Base-by-base conservation (phyloP, 1,140 invertebrate species). In the Philotrypesis tridentata region DNA sequence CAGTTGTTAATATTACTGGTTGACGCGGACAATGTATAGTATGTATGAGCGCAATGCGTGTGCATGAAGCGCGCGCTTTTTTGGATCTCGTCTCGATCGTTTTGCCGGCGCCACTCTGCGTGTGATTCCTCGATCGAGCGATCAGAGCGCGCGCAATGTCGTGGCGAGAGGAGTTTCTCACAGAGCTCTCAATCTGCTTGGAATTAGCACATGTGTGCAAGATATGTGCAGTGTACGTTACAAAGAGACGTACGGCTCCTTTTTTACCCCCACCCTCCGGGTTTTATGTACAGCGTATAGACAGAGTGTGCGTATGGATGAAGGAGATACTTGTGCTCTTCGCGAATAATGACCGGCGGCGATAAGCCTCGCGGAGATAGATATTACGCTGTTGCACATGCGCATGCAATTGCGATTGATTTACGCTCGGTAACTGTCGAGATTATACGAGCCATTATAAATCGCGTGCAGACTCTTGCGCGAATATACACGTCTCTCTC, bases 401-500 rank as follows among this genome's bases (percentile, higher is more conserved):
- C 25, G 65, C 63, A 17, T n/a, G 74, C 65, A 79, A 73, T 74
- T 79, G 68, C 70, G 70, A 79, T 79, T 82, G 68, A 82, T 82
- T 78, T 72, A 82, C 68, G 55, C 81, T 33, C 40, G 65, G 74
- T 77, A 76, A 71, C 73, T 70, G 80, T 76, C 73, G 48, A 82
- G 72, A 82, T 82, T 82, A 55, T 55, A 73, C 63, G 71, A 67
- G 40, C 12, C 79, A 80, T 80, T 80, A 75, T 80, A 68, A 74
- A 80, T 80, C n/a, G 61, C 65, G 1, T 12, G 29, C 43, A n/a
- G n/a, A n/a, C n/a, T n/a, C n/a, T n/a, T n/a, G n/a, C n/a, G n/a
- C n/a, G n/a, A n/a, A n/a, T n/a, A n/a, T n/a, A n/a, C n/a, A n/a
- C n/a, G n/a, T n/a, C n/a, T n/a, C n/a, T n/a, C n/a, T n/a, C n/a